phyloP scores from a whole-genome alignment of 2,113 vertebrate species.

The Lethenteron reissneri region DNA sequence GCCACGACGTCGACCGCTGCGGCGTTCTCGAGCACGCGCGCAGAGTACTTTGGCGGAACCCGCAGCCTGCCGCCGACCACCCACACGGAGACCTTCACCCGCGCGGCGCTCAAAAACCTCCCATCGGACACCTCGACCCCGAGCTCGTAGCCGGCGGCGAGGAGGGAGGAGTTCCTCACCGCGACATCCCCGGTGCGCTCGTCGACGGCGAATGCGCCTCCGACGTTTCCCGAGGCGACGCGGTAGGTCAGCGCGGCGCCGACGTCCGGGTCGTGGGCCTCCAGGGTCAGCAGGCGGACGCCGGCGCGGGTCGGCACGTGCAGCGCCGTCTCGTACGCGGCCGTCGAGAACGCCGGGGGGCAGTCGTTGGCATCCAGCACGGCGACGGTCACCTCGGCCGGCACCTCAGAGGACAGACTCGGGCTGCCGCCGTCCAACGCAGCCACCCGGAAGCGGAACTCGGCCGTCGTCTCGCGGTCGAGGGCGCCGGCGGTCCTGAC shows the following conservation, averaged over 20 bases:
- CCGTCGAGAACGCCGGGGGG: constrained; percentile 64
- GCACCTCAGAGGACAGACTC: too few relatives aligned
- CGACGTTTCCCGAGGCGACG: constrained; percentile 44
- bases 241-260: constrained; percentile 31
- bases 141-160: constrained; percentile 60
- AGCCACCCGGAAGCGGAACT: constrained; percentile 67
- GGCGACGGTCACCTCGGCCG: constrained; percentile 32
- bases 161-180: constrained; percentile 59
- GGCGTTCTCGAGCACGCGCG: constrained; percentile 47
- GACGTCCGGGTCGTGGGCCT: constrained; percentile 16
- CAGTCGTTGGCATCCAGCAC: constrained; percentile 84
- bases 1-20: constrained; percentile 55
- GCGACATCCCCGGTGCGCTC: constrained; percentile 44
- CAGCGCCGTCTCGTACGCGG: constrained; percentile 52
- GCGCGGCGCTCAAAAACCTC: constrained; percentile 47
- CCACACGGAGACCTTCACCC: constrained; percentile 35
- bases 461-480: constrained; percentile 67
- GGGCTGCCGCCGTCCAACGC: too few relatives aligned
- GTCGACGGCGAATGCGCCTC: constrained; percentile 47
- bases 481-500: constrained; percentile 68
- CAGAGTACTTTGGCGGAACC: constrained; percentile 44
- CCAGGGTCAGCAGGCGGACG: constrained; percentile 43
- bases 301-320: constrained; percentile 61
- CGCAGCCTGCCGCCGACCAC: constrained; percentile 72
- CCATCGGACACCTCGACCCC: constrained; percentile 59